Base-by-base conservation (phyloP, 1,140 invertebrate species). In the Calliphora vicina region DNA sequence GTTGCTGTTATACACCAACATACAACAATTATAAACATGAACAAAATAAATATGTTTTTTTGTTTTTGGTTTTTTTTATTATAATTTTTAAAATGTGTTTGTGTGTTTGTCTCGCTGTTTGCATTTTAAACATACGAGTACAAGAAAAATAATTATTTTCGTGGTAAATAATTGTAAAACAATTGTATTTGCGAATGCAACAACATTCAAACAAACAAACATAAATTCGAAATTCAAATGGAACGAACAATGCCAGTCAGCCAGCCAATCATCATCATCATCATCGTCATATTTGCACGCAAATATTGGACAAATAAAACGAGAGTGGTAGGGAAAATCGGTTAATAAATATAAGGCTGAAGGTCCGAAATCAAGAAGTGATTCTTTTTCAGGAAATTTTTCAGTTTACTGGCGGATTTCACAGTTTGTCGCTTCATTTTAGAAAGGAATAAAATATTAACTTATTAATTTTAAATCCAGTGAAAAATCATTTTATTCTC, bases 91-190 rank as follows among this genome's bases (percentile, higher is more conserved):
- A 35, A 35, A 35, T 57, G 5, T 57, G 13, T 57, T 57, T 57
- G 35, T 57, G 45, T 57, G 4, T 57, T 57, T 15, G n/a, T n/a
- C n/a, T 57, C 15, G 45, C 13, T 57, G n/a, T n/a, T 57, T 57
- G 13, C 15, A 57, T 57, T 57, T 57, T n/a, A 35, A 35, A 35
- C 35, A 35, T 35, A 35, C 35, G 10, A 35, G 35, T 35, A 35
- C 35, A 35, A 35, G 35, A 35, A 57, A n/a, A 57, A 57, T 57
- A 57, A 57, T 57, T 57, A 57, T 57, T 57, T 57, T 57, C 50
- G 50, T 57, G 50, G 50, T 57, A 57, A 57, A 57, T 57, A n/a
- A 57, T 57, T 57, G 50, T 57, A 57, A 57, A n/a, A 57, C 50
- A 57, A 57, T n/a, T n/a, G n/a, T n/a, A 57, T n/a, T 57, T 57